A percentile compares a stretch with the other conserved stretches of the same genome.
Evolutionary conservation across 2,113 vertebrate species (phyloP).

Genomic region (Podarcis cretensis): DNA sequence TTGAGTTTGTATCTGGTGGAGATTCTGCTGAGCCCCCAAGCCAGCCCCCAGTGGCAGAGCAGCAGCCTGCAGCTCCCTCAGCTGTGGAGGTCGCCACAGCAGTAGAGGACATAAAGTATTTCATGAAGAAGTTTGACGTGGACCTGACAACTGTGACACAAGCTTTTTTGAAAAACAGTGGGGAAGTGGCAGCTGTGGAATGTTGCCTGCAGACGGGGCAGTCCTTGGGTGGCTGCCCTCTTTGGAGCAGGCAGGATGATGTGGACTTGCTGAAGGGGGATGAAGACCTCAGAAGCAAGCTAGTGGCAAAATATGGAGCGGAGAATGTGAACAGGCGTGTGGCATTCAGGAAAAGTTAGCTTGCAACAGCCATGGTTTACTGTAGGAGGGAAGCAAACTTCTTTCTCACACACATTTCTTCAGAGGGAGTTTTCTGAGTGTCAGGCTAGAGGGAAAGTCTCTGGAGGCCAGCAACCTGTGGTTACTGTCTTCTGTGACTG

Average conservation of each 20-base stretch:
- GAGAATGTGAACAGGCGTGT: conserved; percentile 78
- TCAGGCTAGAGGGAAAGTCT: background rate
- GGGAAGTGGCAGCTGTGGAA: conserved; percentile 80
- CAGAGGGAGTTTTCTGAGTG: background rate
- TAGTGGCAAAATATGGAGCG: conserved; percentile 78
- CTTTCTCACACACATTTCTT: background rate
- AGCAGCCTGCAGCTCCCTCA: conserved; percentile 46
- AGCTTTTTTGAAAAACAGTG: conserved; percentile 88
- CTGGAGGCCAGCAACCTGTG: background rate
- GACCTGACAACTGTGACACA: conserved; percentile 86
- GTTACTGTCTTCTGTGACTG: too few relatives aligned
- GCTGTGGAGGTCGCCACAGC: conserved; percentile 61
- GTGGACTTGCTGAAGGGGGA: conserved; percentile 74
- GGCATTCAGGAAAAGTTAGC: conserved; percentile 66
- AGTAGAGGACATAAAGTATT: conserved; percentile 72
- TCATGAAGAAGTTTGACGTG: conserved; percentile 83
- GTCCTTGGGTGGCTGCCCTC: conserved; percentile 74
- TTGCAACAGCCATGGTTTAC: too few relatives aligned
- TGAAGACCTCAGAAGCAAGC: conserved; percentile 48
- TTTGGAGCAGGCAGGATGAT: conserved; percentile 81
- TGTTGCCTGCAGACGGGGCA: conserved; percentile 78
- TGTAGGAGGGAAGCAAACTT: background rate
- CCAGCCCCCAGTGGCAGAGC: conserved; percentile 53
- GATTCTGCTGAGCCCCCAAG: conserved; percentile 38
- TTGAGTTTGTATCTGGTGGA: conserved; percentile 10